Evolutionary conservation across 2,113 vertebrate species (phyloP), one percentile per base, ranked within the genome.

Genomic region (Oreotrochilus melanogaster): DNA sequence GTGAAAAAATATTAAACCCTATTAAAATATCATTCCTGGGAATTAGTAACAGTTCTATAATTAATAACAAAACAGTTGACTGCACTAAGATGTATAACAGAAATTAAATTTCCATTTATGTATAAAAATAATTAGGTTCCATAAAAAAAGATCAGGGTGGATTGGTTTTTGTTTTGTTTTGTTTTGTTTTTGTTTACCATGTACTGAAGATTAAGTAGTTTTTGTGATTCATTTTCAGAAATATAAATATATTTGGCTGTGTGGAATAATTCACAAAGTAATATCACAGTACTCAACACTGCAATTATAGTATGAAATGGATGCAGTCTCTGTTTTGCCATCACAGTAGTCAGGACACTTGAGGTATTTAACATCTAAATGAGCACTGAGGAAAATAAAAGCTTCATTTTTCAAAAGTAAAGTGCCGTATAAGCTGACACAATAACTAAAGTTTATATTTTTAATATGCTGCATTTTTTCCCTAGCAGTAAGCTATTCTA

Each of bases 101-200:
- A 97, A 97, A 98, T 97, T 93, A 95, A 93, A 95, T 96, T 97
- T 97, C 92, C 85, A 89, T 97, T 93, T 96, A 91, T 91, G 61
- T 88, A 51, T 79, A 94, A 93, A 51, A 96, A 95, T 92, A 97
- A 97, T 91, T 92, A 94, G 30, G 79, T 90, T 95, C 64, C 87
- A 96, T 89, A 12, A 73, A 92, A 96, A 96, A 97, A 93, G 39
- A 78, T 8, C 57, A 30, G 35, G 35, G 17, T n/a, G 25, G 2
- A 27, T 65, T 60, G 39, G 39, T 10, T 5, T 57, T 51, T 93
- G n/a, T 50, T 24, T 73, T 86, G 69, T 23, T 24, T 73, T 86
- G 69, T 23, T 75, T 88, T 79, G 67, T 42, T 93, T 73, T 86
- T 72, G 25, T 72, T 88, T 79, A 71, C 21, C 9, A 14, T 64